Evolutionary conservation across 2,797 vertebrate species (phyloP).

Genomic region (Sciurus vulgaris): DNA sequence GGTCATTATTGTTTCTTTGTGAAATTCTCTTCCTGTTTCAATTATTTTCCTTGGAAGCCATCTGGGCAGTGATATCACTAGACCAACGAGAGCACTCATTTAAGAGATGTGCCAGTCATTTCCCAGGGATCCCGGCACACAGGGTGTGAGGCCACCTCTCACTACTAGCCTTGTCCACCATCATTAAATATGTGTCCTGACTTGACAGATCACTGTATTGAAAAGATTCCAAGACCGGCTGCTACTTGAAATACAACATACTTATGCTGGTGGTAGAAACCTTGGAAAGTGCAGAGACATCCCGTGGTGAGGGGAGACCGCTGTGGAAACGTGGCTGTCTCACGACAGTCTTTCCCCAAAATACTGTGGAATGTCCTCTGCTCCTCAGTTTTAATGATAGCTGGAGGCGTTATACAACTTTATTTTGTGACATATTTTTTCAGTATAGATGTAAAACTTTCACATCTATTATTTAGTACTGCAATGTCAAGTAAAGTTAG

Average conservation of each 20-base stretch:
- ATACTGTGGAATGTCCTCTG: slow-evolving; percentile 60
- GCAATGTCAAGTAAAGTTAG: slow-evolving; percentile 72
- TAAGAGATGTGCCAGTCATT: not conserved
- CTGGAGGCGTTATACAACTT: slow-evolving; percentile 71
- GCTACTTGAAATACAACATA: not conserved
- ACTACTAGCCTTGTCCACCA: not conserved
- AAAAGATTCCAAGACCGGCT: not conserved
- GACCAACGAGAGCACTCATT: not conserved
- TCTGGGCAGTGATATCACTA: not conserved
- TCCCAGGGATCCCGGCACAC: not conserved
- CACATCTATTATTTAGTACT: slow-evolving; percentile 81
- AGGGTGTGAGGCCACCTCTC: not conserved
- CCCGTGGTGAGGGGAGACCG: not conserved
- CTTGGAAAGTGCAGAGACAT: not conserved
- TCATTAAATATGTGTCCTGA: not conserved
- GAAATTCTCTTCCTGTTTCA: not conserved
- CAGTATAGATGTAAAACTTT: slow-evolving; percentile 63
- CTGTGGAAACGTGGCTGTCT: not conserved
- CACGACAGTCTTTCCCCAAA: not conserved
- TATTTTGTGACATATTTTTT: slow-evolving; percentile 61
- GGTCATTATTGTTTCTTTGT: not conserved
- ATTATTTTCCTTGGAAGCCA: not conserved
- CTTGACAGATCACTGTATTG: not conserved
- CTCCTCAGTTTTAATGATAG: slow-evolving; percentile 72
- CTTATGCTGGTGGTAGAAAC: not conserved